Percentiles rank a stretch among this genome's conserved stretches.
Conservation (phyloP, 1,140 invertebrate species). For the Prorops nasuta region DNA sequence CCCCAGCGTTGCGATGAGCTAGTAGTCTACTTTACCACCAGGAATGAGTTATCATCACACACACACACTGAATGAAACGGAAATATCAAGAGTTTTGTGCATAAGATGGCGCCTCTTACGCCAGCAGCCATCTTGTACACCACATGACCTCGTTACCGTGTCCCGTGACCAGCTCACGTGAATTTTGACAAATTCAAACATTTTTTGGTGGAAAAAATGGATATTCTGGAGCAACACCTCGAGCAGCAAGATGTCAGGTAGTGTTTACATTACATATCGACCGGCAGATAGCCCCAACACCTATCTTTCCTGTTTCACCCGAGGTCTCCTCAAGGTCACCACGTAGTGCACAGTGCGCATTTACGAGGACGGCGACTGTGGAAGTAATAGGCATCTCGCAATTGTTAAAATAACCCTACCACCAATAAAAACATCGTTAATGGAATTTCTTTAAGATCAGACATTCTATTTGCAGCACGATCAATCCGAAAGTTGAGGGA, state of each 20-base stretch:
- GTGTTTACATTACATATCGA: slow-evolving; percentile 25
- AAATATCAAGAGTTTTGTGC: no score
- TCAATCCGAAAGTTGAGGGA: slow-evolving; percentile 40
- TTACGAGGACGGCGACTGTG: slow-evolving; percentile 28
- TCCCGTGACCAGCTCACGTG: slow-evolving; percentile 60
- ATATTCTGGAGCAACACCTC: slow-evolving; percentile 54
- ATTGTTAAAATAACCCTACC: neutral
- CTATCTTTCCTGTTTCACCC: slow-evolving; percentile 26
- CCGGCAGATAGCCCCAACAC: slow-evolving; percentile 16
- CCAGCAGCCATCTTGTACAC: slow-evolving; percentile 50
- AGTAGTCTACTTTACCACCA: no score
- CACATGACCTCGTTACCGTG: slow-evolving; percentile 58
- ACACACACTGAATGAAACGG: no score
- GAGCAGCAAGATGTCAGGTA: slow-evolving; percentile 54
- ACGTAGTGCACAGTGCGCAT: slow-evolving; percentile 41
- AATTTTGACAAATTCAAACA: slow-evolving; percentile 59
- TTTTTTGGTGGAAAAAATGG: slow-evolving; percentile 49
- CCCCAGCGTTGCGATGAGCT: no score
- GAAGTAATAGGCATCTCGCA: slow-evolving; percentile 27
- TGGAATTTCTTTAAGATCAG: neutral
- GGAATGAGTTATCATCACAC: no score
- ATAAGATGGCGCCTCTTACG: slow-evolving; percentile 31
- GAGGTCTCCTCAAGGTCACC: slow-evolving; percentile 49
- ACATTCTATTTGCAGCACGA: slow-evolving; percentile 28
- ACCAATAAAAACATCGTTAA: neutral